Evolutionary conservation across 1,140 invertebrate species (phyloP).

Genomic region (Bombus consobrinus): DNA sequence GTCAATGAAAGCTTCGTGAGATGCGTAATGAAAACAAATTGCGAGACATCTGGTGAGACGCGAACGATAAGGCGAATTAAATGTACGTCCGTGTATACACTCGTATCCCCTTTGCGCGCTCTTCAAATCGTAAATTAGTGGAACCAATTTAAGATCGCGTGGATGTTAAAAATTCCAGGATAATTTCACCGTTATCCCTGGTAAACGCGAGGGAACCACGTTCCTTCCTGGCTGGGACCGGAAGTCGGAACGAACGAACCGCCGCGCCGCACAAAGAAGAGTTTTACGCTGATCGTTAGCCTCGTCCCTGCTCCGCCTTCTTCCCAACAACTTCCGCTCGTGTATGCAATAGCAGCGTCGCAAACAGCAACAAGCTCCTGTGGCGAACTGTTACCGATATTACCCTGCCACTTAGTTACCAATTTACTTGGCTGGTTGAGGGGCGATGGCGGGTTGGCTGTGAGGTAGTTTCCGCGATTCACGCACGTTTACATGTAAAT

Average conservation of each 20-base stretch:
- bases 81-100: background rate
- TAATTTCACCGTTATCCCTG: constrained; percentile 20
- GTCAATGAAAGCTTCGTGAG: no score
- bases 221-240: background rate
- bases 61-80: constrained; percentile 6
- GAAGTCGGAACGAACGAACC: background rate
- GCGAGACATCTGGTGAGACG: background rate
- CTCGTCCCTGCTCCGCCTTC: background rate
- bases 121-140: background rate
- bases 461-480: constrained; percentile 56
- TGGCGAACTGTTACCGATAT: constrained; percentile 65
- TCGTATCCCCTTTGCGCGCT: no score
- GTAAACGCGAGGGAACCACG: background rate
- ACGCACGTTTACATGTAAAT: constrained; percentile 65
- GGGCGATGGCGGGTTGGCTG: constrained; percentile 3
- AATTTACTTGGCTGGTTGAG: constrained; percentile 59
- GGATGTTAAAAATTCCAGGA: constrained; percentile 35
- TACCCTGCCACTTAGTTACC: constrained; percentile 61
- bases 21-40: constrained; percentile 11
- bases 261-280: background rate
- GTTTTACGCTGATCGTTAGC: constrained; percentile 56
- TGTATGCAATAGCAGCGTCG: constrained; percentile 9
- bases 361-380: constrained; percentile 51
- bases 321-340: constrained; percentile 28
- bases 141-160: background rate